Conservation (phyloP, 2,113 vertebrate genomes). For the Platysteira castanea region DNA sequence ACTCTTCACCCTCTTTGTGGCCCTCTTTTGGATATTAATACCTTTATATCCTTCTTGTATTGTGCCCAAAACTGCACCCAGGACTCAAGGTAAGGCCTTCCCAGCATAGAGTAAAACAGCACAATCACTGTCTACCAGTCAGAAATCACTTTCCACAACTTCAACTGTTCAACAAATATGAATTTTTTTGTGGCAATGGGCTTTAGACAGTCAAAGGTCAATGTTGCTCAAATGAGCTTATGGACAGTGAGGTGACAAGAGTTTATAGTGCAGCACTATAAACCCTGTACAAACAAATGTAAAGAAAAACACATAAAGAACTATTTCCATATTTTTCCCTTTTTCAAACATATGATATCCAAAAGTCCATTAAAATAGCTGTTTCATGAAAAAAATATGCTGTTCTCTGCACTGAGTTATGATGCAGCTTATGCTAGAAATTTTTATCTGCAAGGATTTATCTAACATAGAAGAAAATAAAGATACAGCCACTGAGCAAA, state of each 20-base stretch:
- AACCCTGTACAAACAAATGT: not conserved
- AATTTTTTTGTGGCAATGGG: not conserved
- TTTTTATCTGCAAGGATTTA: not conserved
- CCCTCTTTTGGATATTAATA: not conserved
- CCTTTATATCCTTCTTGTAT: not conserved
- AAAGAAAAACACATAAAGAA: not conserved
- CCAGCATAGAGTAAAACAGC: not conserved
- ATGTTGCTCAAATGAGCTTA: not conserved
- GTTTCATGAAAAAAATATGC: not conserved
- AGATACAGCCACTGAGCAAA: not conserved
- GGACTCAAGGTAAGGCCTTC: rapidly evolving
- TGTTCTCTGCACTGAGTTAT: not conserved
- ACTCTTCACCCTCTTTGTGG: too few relatives aligned
- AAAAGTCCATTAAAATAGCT: not conserved
- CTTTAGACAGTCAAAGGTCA: not conserved
- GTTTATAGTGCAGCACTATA: not conserved
- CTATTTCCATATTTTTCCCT: not conserved
- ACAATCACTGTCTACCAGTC: not conserved
- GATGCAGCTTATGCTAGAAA: not conserved
- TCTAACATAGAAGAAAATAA: not conserved
- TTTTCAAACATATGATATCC: not conserved
- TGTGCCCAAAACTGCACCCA: not conserved
- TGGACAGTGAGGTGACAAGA: not conserved
- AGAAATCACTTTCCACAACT: not conserved
- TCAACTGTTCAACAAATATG: not conserved